Percentiles rank a stretch among this genome's conserved stretches.
These are phyloP conservation scores for Solea solea DNA, from an alignment of 2,113 vertebrate species.

Conservation along the genomic window DNA sequence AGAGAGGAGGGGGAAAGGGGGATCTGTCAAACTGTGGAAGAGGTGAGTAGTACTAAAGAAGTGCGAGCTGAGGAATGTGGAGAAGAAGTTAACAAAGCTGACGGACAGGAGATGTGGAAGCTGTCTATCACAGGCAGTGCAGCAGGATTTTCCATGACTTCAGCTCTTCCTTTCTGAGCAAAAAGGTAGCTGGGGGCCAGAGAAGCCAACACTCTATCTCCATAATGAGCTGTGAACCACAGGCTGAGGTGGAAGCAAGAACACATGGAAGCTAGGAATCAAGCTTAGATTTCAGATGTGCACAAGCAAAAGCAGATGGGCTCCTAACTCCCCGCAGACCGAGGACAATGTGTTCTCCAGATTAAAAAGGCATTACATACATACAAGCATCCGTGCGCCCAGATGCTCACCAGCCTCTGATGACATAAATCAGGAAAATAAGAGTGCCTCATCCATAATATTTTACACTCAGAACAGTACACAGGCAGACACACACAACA, in stretches of 20 bases:
- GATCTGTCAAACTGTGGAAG: conserved; percentile 50
- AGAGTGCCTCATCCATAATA: conserved; percentile 17
- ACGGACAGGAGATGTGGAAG: conserved; percentile 57
- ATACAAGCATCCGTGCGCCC: conserved; percentile 17
- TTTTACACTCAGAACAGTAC: conserved; percentile 17
- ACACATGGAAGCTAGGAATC: conserved; percentile 9
- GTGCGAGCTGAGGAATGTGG: conserved; percentile 61
- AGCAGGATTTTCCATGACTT: conserved; percentile 67
- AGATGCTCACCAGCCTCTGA: conserved; percentile 27
- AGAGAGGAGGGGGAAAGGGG: background rate
- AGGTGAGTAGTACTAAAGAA: conserved; percentile 45
- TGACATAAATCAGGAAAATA: conserved; percentile 38
- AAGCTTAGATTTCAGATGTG: conserved; percentile 24
- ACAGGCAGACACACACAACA: background rate
- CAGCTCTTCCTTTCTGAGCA: conserved; percentile 31
- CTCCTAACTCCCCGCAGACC: conserved; percentile 12
- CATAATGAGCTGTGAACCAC: conserved; percentile 58
- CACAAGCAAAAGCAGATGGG: conserved; percentile 43
- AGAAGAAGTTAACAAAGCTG: conserved; percentile 32
- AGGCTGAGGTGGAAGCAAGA: conserved; percentile 31
- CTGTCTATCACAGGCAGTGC: conserved; percentile 56
- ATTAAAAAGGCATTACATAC: conserved; percentile 42
- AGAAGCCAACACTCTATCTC: conserved; percentile 28
- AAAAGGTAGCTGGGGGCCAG: conserved; percentile 49
- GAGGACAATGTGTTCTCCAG: conserved; percentile 32